Percentiles rank a stretch among this genome's conserved stretches.
Evolutionary conservation across 2,888 invertebrate genomes (phyloP).

Genomic region (Cataglyphis rosenhaueri): DNA sequence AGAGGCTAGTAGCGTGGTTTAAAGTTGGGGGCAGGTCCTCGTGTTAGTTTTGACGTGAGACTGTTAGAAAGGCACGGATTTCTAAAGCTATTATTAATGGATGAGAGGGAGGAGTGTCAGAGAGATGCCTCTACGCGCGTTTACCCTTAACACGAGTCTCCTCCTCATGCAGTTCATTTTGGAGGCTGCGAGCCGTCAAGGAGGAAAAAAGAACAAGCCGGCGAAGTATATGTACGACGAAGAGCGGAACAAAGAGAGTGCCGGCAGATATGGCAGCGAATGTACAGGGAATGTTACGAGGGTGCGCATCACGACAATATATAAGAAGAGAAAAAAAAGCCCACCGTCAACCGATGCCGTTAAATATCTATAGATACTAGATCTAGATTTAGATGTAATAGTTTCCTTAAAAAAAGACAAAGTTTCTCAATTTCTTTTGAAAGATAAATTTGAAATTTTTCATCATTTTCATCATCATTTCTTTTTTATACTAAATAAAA

Average conservation of each 20-base stretch:
- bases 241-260: conserved; percentile 54
- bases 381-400: not conserved
- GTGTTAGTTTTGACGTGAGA: conserved; percentile 70
- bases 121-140: conserved; percentile 66
- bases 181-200: conserved; percentile 72
- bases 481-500: not conserved
- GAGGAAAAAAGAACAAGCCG: conserved; percentile 57
- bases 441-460: not conserved
- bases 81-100: conserved; percentile 81
- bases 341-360: conserved; percentile 30
- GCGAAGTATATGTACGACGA: conserved; percentile 48
- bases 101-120: conserved; percentile 59
- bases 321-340: conserved; percentile 39
- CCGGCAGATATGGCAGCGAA: conserved; percentile 45
- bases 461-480: not conserved
- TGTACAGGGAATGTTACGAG: conserved; percentile 41
- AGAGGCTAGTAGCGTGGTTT: conserved; percentile 40
- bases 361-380: conserved; percentile 29
- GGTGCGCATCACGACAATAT: conserved; percentile 37
- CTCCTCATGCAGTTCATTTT: conserved; percentile 75
- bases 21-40: conserved; percentile 38
- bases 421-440: not conserved
- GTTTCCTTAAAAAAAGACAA: not conserved
- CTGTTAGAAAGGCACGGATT: conserved; percentile 80
- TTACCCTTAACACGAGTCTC: conserved; percentile 74